Base-by-base conservation (phyloP, 1,140 invertebrate genomes). In the Habropoda laboriosa region DNA sequence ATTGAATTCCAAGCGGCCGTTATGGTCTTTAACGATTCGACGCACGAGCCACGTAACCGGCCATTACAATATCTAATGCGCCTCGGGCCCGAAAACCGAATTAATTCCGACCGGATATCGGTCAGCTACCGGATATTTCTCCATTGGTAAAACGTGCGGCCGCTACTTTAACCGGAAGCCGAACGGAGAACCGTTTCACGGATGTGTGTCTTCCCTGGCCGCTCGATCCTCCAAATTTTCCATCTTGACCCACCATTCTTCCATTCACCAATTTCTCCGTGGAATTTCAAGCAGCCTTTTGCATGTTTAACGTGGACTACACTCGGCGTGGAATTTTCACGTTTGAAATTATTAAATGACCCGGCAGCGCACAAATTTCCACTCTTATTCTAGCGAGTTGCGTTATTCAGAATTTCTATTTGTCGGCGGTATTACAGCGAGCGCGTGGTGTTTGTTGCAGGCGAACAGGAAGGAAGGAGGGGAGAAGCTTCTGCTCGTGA, bases 81-180 rank as follows among this genome's bases (percentile, higher is more conserved):
- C 47, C 13, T 21, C 24, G 27, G 45, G 77, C 71, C 35, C 70
- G 74, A 79, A 79, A 84, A 80, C 64, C 66, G 60, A 85, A 85
- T 85, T 85, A 84, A 85, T 85, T 84, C 71, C 57, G 55, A 45
- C 78, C 83, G 83, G 83, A 85, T 85, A 85, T 71, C 83, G 83
- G 77, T 72, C 82, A 76, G 51, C 67, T 80, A 77, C 83, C 83
- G 83, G 83, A 85, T 75, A 85, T 72, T 77, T 58, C 47, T 13
- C 18, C 42, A 55, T 53, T 42, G 82, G 47, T 51, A 27, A 68
- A 81, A 85, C 83, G 67, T 81, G 72, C 66, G 42, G 58, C 16
- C 10, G 57, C 24, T 21, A 57, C 3, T 42, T 6, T 40, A 42
- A 61, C 67, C 68, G 77, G 77, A 79, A 73, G 49, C 35, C 38